These are phyloP conservation scores for Xiphias gladius DNA, from an alignment of 2,113 vertebrate genomes.

Conservation along the genomic window DNA sequence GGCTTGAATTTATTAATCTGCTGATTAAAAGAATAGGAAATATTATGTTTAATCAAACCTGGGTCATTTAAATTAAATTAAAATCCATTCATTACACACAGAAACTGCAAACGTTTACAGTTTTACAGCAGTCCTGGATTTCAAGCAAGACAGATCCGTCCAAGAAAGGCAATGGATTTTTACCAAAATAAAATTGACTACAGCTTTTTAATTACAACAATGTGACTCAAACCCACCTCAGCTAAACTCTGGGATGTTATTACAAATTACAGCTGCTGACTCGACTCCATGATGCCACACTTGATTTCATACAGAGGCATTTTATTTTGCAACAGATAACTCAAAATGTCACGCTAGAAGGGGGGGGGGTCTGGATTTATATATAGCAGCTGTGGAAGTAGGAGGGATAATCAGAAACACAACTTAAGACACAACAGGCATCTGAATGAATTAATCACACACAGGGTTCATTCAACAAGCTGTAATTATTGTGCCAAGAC, in stretches of 20 bases:
- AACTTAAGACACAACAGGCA: slow-evolving; percentile 19
- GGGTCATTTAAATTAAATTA: not conserved
- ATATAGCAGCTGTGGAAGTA: slow-evolving; percentile 51
- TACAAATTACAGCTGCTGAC: slow-evolving; percentile 41
- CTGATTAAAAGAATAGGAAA: not conserved
- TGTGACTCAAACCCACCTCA: not conserved
- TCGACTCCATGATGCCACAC: slow-evolving; percentile 5
- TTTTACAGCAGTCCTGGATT: not conserved
- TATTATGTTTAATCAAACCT: not conserved
- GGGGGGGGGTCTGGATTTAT: slow-evolving; percentile 59
- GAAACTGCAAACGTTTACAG: not conserved
- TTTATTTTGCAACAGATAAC: slow-evolving; percentile 54
- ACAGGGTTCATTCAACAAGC: not conserved
- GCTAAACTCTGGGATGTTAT: not conserved
- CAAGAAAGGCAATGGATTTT: not conserved
- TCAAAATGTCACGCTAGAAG: slow-evolving; percentile 20
- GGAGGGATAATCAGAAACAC: slow-evolving; percentile 55
- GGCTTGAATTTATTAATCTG: not conserved
- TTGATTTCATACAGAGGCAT: slow-evolving; percentile 28
- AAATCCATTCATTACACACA: not conserved
- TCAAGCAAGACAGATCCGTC: not conserved
- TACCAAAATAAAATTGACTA: not conserved
- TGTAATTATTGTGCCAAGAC: not conserved
- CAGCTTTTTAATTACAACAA: slow-evolving; percentile 19
- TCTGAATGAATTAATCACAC: not conserved